Conservation (phyloP, 1,140 invertebrate genomes). For the Drosophila punjabiensis region DNA sequence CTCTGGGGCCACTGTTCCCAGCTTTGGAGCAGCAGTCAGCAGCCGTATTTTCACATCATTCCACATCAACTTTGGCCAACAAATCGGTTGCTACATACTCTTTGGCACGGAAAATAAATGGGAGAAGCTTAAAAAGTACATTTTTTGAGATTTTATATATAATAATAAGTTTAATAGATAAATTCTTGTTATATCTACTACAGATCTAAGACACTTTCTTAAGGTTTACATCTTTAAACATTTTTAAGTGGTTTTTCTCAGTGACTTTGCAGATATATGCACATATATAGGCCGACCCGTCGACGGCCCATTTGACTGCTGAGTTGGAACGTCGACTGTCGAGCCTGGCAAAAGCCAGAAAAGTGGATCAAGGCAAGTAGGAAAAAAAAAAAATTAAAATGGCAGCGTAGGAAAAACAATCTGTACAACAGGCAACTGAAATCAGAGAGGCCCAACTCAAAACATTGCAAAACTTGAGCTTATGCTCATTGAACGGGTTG, state of each 20-base stretch:
- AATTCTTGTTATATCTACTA: not conserved
- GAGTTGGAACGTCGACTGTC: constrained; percentile 62
- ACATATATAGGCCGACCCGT: constrained; percentile 53
- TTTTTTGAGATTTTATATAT: constrained; percentile 40
- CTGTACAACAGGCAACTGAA: constrained; percentile 45
- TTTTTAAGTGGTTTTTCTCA: not conserved
- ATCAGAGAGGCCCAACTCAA: constrained; percentile 62
- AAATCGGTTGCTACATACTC: not conserved
- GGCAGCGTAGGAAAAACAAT: constrained; percentile 47
- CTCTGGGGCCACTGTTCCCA: constrained; percentile 33
- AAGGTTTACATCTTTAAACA: not conserved
- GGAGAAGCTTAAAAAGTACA: not conserved
- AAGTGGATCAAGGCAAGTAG: constrained; percentile 78
- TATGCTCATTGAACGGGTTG: constrained; percentile 58
- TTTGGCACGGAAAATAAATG: not conserved
- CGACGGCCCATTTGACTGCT: constrained; percentile 68
- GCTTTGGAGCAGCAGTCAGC: constrained; percentile 47
- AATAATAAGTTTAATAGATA: not conserved
- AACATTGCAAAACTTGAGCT: constrained; percentile 67
- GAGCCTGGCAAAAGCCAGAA: constrained; percentile 53
- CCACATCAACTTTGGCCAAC: constrained; percentile 47
- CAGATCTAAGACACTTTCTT: not conserved
- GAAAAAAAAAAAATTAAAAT: constrained; percentile 15
- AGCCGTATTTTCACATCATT: constrained; percentile 69
- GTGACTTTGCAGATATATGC: constrained; percentile 1